Evolutionary conservation across 2,113 vertebrate genomes (phyloP).

Genomic region (Mugil cephalus): DNA sequence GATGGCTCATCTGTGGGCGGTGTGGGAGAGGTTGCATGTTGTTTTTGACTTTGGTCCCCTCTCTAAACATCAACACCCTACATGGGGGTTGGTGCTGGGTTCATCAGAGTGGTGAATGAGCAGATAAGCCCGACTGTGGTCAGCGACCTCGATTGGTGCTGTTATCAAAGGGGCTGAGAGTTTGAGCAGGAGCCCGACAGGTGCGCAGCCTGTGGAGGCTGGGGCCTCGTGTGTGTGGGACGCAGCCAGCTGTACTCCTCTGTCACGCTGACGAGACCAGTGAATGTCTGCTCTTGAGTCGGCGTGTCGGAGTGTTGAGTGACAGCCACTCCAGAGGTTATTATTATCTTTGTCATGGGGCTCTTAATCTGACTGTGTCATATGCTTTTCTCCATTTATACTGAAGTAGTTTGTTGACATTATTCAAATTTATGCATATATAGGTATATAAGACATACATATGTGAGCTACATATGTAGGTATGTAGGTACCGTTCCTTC

Average conservation of each 20-base stretch:
- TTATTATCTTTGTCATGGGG: conserved; percentile 65
- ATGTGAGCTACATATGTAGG: background rate
- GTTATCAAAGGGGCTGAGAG: conserved; percentile 26
- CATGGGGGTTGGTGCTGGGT: conserved; percentile 45
- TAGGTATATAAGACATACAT: too few species aligned
- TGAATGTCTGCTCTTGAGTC: conserved; percentile 42
- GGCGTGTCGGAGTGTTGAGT: conserved; percentile 38
- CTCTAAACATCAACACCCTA: conserved; percentile 49
- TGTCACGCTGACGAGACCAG: conserved; percentile 43
- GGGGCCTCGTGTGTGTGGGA: conserved; percentile 39
- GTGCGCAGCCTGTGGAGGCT: conserved; percentile 34
- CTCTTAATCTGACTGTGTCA: conserved; percentile 49
- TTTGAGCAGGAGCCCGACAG: conserved; percentile 53
- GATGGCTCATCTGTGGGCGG: background rate
- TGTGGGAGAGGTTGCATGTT: conserved; percentile 11
- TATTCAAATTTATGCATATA: background rate
- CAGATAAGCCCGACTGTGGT: conserved; percentile 61
- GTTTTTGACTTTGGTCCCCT: conserved; percentile 66
- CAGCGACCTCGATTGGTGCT: conserved; percentile 40
- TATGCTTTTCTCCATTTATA: conserved; percentile 51
- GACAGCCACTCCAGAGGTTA: conserved; percentile 55
- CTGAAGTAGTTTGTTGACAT: conserved; percentile 35
- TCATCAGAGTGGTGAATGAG: conserved; percentile 33
- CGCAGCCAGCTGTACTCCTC: conserved; percentile 47
- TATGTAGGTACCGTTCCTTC: background rate